Conservation (phyloP, 2,113 vertebrate species). For the Tupaia chinensis region DNA sequence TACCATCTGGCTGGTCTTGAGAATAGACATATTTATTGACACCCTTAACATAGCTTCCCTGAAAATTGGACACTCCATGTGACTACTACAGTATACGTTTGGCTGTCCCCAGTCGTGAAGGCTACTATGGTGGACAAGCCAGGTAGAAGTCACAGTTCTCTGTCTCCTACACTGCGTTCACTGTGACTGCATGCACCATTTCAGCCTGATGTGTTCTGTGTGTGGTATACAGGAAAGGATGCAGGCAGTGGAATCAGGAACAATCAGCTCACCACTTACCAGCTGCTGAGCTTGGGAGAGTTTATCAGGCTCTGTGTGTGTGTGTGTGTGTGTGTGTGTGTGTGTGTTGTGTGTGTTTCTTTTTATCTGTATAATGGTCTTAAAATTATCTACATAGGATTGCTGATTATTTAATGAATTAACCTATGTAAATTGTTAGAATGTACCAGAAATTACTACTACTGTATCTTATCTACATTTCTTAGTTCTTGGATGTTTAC, state of each 20-base stretch:
- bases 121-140: background rate
- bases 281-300: background rate
- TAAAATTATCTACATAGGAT: background rate
- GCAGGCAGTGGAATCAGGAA: background rate
- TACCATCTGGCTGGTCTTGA: background rate
- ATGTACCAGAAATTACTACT: background rate
- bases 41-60: background rate
- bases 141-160: background rate
- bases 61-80: background rate
- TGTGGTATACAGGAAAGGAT: background rate
- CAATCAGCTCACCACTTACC: background rate
- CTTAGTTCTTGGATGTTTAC: background rate
- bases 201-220: background rate
- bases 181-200: background rate
- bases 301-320: too few relatives aligned
- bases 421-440: background rate
- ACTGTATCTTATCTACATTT: background rate
- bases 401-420: background rate
- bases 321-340: too few relatives aligned
- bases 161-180: background rate
- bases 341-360: background rate
- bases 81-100: background rate
- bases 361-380: background rate
- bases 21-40: background rate
- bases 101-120: background rate